Evolutionary conservation across 2,888 invertebrate species (phyloP), one percentile per base, ranked within the genome.

Genomic region (Rotaria sp.): DNA sequence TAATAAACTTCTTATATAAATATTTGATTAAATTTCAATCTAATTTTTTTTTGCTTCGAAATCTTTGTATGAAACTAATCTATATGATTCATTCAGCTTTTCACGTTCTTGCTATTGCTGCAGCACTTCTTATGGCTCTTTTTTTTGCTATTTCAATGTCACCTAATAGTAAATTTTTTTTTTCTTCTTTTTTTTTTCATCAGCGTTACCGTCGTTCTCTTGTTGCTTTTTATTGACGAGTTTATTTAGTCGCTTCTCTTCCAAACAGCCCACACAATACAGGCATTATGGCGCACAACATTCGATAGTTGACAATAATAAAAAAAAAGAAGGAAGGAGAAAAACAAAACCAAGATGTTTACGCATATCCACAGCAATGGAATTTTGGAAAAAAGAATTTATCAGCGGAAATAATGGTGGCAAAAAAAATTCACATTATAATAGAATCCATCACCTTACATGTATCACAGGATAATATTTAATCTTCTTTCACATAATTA

Each of bases 261-360:
- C 35, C 21, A 67, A 35, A 67, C 67, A 18, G 18, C 67, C 59
- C 67, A 67, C 35, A 67, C 21, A 67, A 21, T 67, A 35, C 35
- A 67, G 35, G 35, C 67, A 35, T 67, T 67, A 67, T 67, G 67
- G 67, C 35, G 67, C 67, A 67, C 35, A 67, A 67, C 67, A 67
- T 67, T 67, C 67, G 67, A 67, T 67, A 67, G 67, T 67, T 67
- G 35, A 67, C 67, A 67, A 67, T 67, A 67, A 67, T 35, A 21
- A 67, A 35, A 67, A 35, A 67, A 67, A 35, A 21, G 38, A 35
- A 2, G 8, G 8, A 67, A 67, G 35, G 67, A 67, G 35, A 67
- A 67, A 67, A 35, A 67, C 67, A 67, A 35, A 67, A 67, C 35
- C 15, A 67, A 67, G 21, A 67, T 67, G 67, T 67, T 67, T 35